A percentile compares a stretch with the other conserved stretches of the same genome.
phyloP scores from a whole-genome alignment of 1,140 invertebrate species.

The Neelides sp. region DNA sequence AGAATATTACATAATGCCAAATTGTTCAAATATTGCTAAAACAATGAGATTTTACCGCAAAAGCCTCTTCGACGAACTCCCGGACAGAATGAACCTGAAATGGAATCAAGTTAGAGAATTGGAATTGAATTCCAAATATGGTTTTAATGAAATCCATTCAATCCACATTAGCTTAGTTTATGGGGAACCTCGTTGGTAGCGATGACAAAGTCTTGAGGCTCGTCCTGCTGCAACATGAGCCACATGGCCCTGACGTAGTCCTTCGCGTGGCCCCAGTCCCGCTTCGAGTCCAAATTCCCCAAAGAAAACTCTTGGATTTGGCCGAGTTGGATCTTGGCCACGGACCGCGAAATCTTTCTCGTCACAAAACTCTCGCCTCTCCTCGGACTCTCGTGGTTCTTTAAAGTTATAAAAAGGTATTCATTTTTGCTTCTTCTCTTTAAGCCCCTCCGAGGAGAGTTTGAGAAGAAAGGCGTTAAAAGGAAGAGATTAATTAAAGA shows the following conservation, averaged over 20 bases:
- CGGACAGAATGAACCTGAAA: slow-evolving; percentile 77
- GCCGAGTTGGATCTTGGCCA: slow-evolving; percentile 88
- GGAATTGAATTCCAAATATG: too few species aligned
- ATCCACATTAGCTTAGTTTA: slow-evolving; percentile 94
- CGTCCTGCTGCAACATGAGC: slow-evolving; percentile 93
- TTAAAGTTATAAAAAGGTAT: too few species aligned
- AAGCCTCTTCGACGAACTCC: slow-evolving; percentile 90
- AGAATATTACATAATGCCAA: too few species aligned
- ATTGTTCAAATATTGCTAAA: too few species aligned
- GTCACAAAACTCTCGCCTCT: slow-evolving; percentile 98
- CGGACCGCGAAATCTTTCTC: slow-evolving; percentile 90
- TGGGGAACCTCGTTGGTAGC: slow-evolving; percentile 86
- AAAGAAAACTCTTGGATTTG: slow-evolving; percentile 77
- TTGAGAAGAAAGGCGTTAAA: too few species aligned
- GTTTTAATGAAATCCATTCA: slow-evolving; percentile 67
- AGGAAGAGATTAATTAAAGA: too few species aligned
- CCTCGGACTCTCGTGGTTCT: slow-evolving; percentile 97
- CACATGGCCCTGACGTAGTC: slow-evolving; percentile 99
- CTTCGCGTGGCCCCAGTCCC: slow-evolving; percentile 98
- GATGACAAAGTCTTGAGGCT: slow-evolving; percentile 92
- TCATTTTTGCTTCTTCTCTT: too few species aligned
- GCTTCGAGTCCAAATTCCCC: slow-evolving; percentile 87
- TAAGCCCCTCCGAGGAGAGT: too few species aligned
- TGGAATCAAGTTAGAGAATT: background rate
- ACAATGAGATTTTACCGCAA: too few species aligned